These are phyloP conservation scores for Hyposoter didymator DNA, from an alignment of 2,888 invertebrate genomes.

Conservation along the genomic window DNA sequence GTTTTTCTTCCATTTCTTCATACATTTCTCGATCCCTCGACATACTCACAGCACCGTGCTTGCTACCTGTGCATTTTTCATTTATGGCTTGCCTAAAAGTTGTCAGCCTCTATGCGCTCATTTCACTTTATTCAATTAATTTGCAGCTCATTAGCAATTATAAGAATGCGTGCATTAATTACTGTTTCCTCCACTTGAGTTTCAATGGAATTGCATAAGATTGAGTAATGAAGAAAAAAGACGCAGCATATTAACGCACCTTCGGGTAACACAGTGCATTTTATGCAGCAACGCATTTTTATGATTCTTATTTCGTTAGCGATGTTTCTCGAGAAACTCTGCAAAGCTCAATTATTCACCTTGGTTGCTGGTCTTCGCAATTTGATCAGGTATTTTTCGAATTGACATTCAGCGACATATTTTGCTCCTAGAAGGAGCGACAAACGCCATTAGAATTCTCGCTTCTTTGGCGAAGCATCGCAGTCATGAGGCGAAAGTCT, in stretches of 20 bases:
- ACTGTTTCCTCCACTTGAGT: background rate
- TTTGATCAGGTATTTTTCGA: slow-evolving; percentile 34
- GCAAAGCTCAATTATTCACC: background rate
- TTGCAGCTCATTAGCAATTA: background rate
- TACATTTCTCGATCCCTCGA: background rate
- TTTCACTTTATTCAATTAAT: background rate
- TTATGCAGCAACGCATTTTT: background rate
- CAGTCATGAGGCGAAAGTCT: background rate
- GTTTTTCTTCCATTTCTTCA: background rate
- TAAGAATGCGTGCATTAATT: background rate
- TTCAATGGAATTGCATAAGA: background rate
- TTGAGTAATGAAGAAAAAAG: background rate
- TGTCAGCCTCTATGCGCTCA: no score
- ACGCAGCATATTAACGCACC: background rate
- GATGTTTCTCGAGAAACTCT: background rate
- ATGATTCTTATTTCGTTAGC: background rate
- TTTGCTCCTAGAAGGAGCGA: background rate
- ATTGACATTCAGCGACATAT: background rate
- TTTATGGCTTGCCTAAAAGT: background rate
- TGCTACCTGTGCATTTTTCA: background rate
- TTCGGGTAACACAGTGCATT: background rate
- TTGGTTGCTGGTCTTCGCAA: background rate
- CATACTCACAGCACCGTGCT: background rate
- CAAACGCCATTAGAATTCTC: background rate
- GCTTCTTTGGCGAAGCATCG: background rate